Percentiles rank a stretch among this genome's conserved stretches.
These are phyloP conservation scores for Agrotis ipsilon DNA, from an alignment of 2,888 invertebrate genomes.

Conservation along the genomic window DNA sequence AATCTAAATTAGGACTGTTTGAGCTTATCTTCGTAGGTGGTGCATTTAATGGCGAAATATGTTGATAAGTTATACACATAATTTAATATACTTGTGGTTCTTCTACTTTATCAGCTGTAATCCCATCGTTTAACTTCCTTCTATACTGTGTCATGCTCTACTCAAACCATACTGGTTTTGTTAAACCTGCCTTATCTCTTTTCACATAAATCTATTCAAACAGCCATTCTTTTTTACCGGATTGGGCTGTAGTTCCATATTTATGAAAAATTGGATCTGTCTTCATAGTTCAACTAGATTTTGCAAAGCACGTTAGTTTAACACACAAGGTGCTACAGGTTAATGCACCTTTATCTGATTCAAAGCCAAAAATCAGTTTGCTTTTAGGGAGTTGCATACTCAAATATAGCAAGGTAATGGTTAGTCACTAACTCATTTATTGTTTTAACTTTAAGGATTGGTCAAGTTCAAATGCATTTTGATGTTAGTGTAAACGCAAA, in stretches of 20 bases:
- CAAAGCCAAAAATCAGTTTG: constrained; percentile 5
- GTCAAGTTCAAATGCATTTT: not conserved
- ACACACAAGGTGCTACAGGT: constrained; percentile 4
- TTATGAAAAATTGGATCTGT: not conserved
- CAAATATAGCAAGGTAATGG: not conserved
- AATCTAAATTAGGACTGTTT: constrained; percentile 46
- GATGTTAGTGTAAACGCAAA: too few relatives aligned
- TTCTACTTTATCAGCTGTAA: not conserved
- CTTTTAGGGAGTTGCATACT: constrained; percentile 6
- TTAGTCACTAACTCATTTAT: not conserved
- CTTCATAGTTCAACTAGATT: not conserved
- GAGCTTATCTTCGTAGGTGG: constrained; percentile 20
- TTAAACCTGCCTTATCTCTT: not conserved
- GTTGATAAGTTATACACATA: too few relatives aligned
- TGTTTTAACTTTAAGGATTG: not conserved
- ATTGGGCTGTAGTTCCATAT: not conserved
- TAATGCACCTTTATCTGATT: constrained; percentile 29
- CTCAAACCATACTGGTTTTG: too few relatives aligned
- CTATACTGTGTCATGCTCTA: not conserved
- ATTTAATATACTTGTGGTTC: not conserved
- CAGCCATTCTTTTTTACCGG: too few relatives aligned
- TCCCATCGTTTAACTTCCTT: constrained; percentile 2
- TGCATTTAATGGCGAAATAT: too few relatives aligned
- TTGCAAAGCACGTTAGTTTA: not conserved
- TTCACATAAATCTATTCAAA: not conserved